These are phyloP conservation scores for Chironomus riparius DNA, from an alignment of 2,888 invertebrate species.

Conservation along the genomic window DNA sequence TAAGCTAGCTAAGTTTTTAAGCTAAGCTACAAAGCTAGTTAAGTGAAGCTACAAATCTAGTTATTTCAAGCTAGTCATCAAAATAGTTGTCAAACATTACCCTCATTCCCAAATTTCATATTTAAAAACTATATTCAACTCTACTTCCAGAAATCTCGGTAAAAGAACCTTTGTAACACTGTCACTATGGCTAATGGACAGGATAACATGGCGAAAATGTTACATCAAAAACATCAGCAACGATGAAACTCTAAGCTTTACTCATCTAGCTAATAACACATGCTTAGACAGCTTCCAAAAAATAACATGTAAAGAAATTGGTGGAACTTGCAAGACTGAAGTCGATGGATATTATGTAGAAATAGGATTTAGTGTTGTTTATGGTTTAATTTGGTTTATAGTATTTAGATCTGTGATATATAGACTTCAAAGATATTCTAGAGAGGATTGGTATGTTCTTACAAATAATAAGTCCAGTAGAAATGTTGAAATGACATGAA, in stretches of 20 bases:
- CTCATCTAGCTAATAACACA: constrained; percentile 30
- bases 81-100: too few species aligned
- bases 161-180: constrained; percentile 61
- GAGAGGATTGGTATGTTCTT: constrained; percentile 29
- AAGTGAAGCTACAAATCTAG: too few species aligned
- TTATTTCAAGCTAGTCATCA: too few species aligned
- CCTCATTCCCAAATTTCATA: too few species aligned
- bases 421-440: not conserved
- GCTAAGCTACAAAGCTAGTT: too few species aligned
- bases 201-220: constrained; percentile 49
- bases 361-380: not conserved
- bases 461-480: not conserved
- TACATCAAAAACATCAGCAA: constrained; percentile 29
- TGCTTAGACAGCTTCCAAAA: not conserved
- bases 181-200: constrained; percentile 53
- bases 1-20: too few species aligned
- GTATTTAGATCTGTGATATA: not conserved
- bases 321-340: not conserved
- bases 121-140: too few species aligned
- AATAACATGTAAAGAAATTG: not conserved
- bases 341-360: constrained; percentile 36
- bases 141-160: constrained; percentile 42
- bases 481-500: too few species aligned
- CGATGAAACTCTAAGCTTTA: not conserved
- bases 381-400: not conserved